Conservation (phyloP, 2,113 vertebrate species). For the Gracilinanus agilis region DNA sequence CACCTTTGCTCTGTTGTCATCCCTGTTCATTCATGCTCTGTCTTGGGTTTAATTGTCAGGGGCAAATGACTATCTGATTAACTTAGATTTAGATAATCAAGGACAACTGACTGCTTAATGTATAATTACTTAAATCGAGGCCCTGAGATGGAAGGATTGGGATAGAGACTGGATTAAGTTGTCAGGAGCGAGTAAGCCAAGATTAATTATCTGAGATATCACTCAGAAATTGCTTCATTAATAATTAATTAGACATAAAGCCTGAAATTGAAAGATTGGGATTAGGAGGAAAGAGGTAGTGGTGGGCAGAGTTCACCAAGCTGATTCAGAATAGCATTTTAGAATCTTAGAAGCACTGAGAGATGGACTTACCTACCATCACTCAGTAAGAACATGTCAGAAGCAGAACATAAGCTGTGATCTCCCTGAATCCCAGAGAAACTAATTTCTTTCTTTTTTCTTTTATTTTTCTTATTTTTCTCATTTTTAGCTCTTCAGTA, state of each 20-base stretch:
- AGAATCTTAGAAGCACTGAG: too few relatives aligned
- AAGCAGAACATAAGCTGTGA: too few relatives aligned
- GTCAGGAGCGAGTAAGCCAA: background rate
- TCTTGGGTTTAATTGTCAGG: background rate
- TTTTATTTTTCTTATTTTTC: too few relatives aligned
- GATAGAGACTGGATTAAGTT: background rate
- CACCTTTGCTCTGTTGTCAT: background rate
- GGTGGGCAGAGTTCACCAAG: too few relatives aligned
- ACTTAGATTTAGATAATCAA: too few relatives aligned
- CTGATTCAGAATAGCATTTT: too few relatives aligned
- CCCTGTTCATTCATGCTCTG: conserved; percentile 2
- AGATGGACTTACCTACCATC: too few relatives aligned
- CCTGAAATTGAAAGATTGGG: background rate
- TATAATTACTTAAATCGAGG: background rate
- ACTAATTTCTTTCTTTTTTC: too few relatives aligned
- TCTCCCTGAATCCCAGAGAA: too few relatives aligned
- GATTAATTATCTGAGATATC: background rate
- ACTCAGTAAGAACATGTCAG: too few relatives aligned
- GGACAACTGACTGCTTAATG: background rate
- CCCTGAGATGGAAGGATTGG: background rate
- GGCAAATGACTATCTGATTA: background rate
- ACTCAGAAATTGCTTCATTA: background rate
- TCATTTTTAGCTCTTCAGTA: too few relatives aligned
- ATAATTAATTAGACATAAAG: background rate
- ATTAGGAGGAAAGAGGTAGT: background rate